Conservation (phyloP, 2,888 invertebrate genomes). For the Ormyrus nitidulus region DNA sequence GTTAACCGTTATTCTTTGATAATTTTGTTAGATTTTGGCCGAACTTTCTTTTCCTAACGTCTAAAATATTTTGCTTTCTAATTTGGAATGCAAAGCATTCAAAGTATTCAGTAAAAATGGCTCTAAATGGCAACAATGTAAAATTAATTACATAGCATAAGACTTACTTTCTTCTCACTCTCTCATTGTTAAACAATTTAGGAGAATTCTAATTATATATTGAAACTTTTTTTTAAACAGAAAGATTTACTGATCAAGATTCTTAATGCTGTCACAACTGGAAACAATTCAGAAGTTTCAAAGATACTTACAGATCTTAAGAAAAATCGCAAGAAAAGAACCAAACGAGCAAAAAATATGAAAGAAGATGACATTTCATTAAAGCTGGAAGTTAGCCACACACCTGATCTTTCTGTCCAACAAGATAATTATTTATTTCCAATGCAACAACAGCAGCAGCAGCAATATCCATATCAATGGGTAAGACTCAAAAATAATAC, state of each 20-base stretch:
- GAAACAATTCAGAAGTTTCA: conserved; percentile 66
- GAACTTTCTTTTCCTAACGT: not conserved
- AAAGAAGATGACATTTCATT: conserved; percentile 32
- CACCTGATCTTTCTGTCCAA: conserved; percentile 15
- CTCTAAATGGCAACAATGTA: conserved; percentile 6
- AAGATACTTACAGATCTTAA: conserved; percentile 66
- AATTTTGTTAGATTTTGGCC: too few relatives aligned
- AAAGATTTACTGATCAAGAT: conserved; percentile 68
- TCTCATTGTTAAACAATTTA: too few relatives aligned
- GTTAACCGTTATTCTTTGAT: too few relatives aligned
- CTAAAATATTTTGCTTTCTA: not conserved
- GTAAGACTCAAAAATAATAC: conserved; percentile 60
- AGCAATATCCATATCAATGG: conserved; percentile 68
- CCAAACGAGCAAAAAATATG: conserved; percentile 50
- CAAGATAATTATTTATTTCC: conserved; percentile 66
- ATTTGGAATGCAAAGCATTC: not conserved
- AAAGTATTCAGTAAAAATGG: not conserved
- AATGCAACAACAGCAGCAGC: conserved; percentile 59
- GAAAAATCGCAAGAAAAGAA: conserved; percentile 68
- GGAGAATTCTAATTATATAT: too few relatives aligned
- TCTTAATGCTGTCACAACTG: conserved; percentile 65
- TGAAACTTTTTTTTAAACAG: conserved; percentile 57
- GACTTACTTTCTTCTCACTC: too few relatives aligned
- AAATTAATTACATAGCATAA: too few relatives aligned
- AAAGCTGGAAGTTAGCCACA: too few relatives aligned